Base-by-base conservation (phyloP, 2,797 vertebrate species). In the Platalea minor region DNA sequence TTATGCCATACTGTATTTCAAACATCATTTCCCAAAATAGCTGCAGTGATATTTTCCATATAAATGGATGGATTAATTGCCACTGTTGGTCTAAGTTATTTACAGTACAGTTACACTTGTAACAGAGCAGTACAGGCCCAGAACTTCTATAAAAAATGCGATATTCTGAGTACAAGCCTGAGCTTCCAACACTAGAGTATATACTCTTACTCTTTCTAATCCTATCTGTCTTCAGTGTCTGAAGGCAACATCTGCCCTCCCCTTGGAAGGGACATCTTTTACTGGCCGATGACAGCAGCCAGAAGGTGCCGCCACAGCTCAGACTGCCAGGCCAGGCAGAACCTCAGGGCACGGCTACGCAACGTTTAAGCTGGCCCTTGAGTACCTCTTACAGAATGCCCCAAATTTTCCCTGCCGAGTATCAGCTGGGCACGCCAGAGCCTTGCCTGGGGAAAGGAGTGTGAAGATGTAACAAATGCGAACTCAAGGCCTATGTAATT, bases 381-480 rank as follows among this genome's bases (percentile, higher is more conserved):
- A 65, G 16, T 21, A 63, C 2, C 2, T 17, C 67, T 73, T 57
- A 35, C 46, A 57, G n/a, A 83, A 59, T 7, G 17, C 7, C 41
- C 5, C 28, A 57, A 2, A 39, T 46, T 86, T 88, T 64, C 57
- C 45, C 41, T 5, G 7, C 18, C 4, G 1, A 70, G 25, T 35
- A 60, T 21, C 35, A 56, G 39, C 35, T 74, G 51, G 31, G 11
- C 15, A 46, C 8, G 4, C 10, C 41, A 45, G n/a, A 86, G n/a
- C 16, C 8, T 17, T 37, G 12, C 48, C 41, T 51, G 25, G 9
- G 24, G 25, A 75, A 86, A 86, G 45, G 13, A 41, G 8, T 1
- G 0, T 45, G 73, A 86, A 46, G 11, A 20, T 0, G 0, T n/a
- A 43, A 83, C 31, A 93, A 50, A 50, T 15, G 19, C 0, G 2